Evolutionary conservation across 2,113 vertebrate species (phyloP).

Genomic region (Calidris pugnax): DNA sequence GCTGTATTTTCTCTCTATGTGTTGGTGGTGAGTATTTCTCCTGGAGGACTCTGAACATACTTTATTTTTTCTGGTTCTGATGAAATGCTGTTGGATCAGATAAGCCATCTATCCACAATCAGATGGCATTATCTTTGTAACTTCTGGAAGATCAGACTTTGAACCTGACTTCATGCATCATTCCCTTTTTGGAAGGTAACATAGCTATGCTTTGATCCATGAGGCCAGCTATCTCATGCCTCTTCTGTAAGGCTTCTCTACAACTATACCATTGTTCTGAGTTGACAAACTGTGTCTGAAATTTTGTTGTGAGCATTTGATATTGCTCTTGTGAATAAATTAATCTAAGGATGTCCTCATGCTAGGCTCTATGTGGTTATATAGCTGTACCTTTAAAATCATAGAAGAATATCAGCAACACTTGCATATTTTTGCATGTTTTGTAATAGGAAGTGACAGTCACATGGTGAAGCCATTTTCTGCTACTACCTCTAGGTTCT

Average conservation of each 20-base stretch:
- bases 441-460: neutral
- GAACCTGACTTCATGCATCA: neutral
- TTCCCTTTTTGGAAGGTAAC: neutral
- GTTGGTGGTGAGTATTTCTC: neutral
- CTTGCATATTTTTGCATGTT: neutral
- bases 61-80: neutral
- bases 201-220: accelerated
- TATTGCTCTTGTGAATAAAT: neutral
- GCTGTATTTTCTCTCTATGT: neutral
- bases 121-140: neutral
- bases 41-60: neutral
- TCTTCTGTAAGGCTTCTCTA: neutral
- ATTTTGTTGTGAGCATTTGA: neutral
- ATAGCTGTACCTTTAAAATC: neutral
- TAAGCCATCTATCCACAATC: neutral
- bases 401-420: neutral
- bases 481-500: neutral
- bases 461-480: neutral
- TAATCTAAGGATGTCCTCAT: neutral
- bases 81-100: neutral
- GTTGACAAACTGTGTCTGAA: neutral
- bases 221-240: neutral
- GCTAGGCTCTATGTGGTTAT: neutral
- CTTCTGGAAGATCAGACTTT: neutral
- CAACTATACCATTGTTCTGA: neutral